Conservation (phyloP, 2,113 vertebrate genomes). For the Lampris incognitus region DNA sequence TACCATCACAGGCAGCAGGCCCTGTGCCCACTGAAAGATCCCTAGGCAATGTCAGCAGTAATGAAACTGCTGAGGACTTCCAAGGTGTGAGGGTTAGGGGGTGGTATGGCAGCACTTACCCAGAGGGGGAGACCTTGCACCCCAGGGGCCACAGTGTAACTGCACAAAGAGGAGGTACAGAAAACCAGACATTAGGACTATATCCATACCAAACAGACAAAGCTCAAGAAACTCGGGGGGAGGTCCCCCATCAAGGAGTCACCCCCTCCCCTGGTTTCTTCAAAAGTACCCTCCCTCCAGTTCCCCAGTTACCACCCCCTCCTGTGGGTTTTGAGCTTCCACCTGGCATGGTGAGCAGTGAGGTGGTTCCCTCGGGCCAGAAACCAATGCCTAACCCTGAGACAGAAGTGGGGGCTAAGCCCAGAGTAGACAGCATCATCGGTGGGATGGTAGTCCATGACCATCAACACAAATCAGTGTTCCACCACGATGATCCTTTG, state of each 20-base stretch:
- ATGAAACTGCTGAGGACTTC: constrained; percentile 84
- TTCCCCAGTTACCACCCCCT: constrained; percentile 75
- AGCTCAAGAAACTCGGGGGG: constrained; percentile 28
- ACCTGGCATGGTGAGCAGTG: background rate
- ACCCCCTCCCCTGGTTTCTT: constrained; percentile 53
- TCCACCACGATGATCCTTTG: constrained; percentile 30
- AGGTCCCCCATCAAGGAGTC: constrained; percentile 37
- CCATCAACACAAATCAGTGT: constrained; percentile 72
- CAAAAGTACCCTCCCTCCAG: constrained; percentile 69
- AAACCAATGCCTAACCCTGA: background rate
- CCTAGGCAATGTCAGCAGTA: constrained; percentile 77
- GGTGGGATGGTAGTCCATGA: constrained; percentile 71
- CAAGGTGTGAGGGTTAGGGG: constrained; percentile 64
- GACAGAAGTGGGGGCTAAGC: background rate
- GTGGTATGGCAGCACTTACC: constrained; percentile 74
- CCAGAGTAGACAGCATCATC: constrained; percentile 34
- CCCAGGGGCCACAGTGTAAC: constrained; percentile 45
- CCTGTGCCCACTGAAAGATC: constrained; percentile 84
- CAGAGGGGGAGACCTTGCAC: constrained; percentile 54
- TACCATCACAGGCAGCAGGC: constrained; percentile 84
- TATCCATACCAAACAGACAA: constrained; percentile 62
- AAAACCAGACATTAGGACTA: constrained; percentile 32
- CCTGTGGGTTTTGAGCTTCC: constrained; percentile 52
- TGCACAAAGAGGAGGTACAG: constrained; percentile 25
- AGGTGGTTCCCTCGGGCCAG: constrained; percentile 35